Base-by-base conservation (phyloP, 2,113 vertebrate species). In the Silurus asotus region DNA sequence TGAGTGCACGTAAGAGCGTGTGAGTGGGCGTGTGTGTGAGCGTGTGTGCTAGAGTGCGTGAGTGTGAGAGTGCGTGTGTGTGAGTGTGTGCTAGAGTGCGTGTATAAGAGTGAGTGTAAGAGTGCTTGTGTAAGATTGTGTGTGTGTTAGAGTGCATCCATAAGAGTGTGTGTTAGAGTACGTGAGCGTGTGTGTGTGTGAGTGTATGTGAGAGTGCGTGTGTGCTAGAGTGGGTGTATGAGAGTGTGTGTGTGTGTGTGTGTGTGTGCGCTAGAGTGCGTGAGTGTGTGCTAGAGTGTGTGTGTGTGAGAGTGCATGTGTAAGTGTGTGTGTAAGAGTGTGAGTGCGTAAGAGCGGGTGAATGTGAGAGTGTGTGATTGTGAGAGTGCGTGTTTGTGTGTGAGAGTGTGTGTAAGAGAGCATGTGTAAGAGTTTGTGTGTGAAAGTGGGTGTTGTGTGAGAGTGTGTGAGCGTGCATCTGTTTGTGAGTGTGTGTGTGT, bases 231-330 rank as follows among this genome's bases (percentile, higher is more conserved):
- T 20, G 9, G 13, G 23, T 20, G 49, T 37, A 1, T 37, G 28
- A 1, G 28, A 37, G 28, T 37, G 28, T 37, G 28, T 1, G 28
- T 1, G 28, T 37, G 28, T 37, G 64, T 67, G n/a, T 37, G 2
- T 1, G 28, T 1, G 28, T 37, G 10, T 49, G 56, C 62, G 10
- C 62, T 8, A 49, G 70, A 51, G 37, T 17, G 23, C 64, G 9
- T 61, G 69, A 9, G n/a, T 67, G 64, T 13, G n/a, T 28, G 25
- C 28, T 37, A 37, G 28, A 37, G 25, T 67, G 64, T 67, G 65
- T 14, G 65, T 67, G 13, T 53, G 61, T 79, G 45, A 77, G 83
- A 53, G 28, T 84, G 72, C 9, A 23, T 76, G 37, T 76, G 13
- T 65, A 3, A 37, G 37, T 2, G 37, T 37, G 37, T 3, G 37